A percentile compares a stretch with the other conserved stretches of the same genome.
These are phyloP conservation scores for Invenusta paracnida DNA, from an alignment of 2,888 invertebrate species.

Conservation along the genomic window DNA sequence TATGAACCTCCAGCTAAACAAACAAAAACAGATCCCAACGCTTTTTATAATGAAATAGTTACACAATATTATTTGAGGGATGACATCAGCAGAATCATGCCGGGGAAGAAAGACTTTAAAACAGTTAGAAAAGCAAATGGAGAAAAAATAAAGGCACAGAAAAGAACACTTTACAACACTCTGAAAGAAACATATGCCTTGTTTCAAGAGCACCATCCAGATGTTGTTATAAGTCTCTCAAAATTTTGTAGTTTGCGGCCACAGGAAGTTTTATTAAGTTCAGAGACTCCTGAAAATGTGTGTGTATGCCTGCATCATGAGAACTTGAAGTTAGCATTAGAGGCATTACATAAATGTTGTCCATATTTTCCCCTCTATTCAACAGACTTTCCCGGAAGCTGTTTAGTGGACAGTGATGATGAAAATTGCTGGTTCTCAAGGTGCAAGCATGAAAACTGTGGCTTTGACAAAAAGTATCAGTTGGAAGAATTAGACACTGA, in stretches of 20 bases:
- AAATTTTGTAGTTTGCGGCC: constrained; percentile 32
- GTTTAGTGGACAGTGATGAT: constrained; percentile 27
- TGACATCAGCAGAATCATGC: constrained; percentile 36
- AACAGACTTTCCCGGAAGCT: constrained; percentile 27
- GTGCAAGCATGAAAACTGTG: constrained; percentile 28
- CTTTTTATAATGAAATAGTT: constrained; percentile 25
- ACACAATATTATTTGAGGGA: constrained; percentile 32
- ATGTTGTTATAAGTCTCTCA: constrained; percentile 1
- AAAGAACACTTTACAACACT: constrained; percentile 31
- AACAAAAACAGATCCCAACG: constrained; percentile 26
- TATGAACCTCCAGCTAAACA: constrained; percentile 29
- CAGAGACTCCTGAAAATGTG: constrained; percentile 30
- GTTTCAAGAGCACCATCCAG: constrained; percentile 28
- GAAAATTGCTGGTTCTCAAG: constrained; percentile 24
- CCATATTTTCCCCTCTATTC: constrained; percentile 29
- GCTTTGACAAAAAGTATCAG: constrained; percentile 15
- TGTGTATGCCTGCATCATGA: constrained; percentile 33
- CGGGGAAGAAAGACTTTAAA: constrained; percentile 39
- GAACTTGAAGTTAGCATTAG: constrained; percentile 37
- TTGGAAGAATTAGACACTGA: constrained; percentile 34
- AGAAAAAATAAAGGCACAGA: constrained; percentile 16
- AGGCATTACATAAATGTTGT: constrained; percentile 30
- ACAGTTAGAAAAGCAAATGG: constrained; percentile 32
- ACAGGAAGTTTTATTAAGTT: constrained; percentile 26
- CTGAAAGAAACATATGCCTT: constrained; percentile 28